phyloP scores from a whole-genome alignment of 2,888 invertebrate species.

The Kryphioiulus occultus region DNA sequence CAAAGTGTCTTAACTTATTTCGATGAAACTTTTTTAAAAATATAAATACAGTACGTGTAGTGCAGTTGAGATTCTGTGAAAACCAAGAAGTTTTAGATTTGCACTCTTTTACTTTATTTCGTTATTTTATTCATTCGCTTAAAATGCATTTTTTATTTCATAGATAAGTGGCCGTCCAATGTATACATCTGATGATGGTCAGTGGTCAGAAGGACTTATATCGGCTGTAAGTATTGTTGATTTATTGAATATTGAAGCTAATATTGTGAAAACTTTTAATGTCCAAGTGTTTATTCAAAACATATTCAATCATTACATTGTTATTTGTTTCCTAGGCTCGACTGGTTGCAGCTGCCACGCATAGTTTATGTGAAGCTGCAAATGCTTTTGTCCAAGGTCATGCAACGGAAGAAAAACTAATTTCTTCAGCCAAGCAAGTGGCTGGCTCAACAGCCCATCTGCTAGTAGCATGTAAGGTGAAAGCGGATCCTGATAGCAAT shows the following conservation, averaged over 20 bases:
- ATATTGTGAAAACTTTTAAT: constrained; percentile 18
- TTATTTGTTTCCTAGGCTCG: constrained; percentile 69
- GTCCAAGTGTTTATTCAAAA: constrained; percentile 37
- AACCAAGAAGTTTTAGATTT: background rate
- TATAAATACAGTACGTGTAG: no score
- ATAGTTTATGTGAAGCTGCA: constrained; percentile 96
- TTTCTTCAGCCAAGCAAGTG: constrained; percentile 88
- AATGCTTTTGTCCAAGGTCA: constrained; percentile 94
- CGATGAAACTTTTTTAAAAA: no score
- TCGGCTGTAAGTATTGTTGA: constrained; percentile 71
- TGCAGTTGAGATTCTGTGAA: background rate
- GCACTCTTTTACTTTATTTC: constrained; percentile 38
- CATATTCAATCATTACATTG: background rate
- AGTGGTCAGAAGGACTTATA: constrained; percentile 97
- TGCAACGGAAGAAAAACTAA: constrained; percentile 92
- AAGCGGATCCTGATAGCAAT: constrained; percentile 94
- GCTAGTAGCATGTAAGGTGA: constrained; percentile 97
- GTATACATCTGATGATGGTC: constrained; percentile 91
- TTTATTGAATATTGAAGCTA: constrained; percentile 33
- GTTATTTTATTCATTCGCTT: no score
- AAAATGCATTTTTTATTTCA: background rate
- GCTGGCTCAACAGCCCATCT: constrained; percentile 97
- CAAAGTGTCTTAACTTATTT: no score
- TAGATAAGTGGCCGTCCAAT: constrained; percentile 76
- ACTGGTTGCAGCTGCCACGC: constrained; percentile 96